Evolutionary conservation across 2,888 invertebrate genomes (phyloP).

Genomic region (Galerucella pusilla): DNA sequence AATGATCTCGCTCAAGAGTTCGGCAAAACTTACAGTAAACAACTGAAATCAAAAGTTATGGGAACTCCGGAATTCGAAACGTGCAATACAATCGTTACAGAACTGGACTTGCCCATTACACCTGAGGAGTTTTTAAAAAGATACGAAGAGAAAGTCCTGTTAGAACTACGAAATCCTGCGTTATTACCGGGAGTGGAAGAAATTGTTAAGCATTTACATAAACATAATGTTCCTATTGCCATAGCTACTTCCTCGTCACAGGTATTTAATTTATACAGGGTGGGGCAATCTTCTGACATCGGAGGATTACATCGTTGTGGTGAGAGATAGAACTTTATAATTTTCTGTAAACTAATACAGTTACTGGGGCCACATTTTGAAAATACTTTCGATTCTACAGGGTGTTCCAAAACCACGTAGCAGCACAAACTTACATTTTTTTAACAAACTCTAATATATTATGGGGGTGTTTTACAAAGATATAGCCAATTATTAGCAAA

Average conservation of each 20-base stretch:
- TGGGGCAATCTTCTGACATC: too few relatives aligned
- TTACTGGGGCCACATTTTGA: too few relatives aligned
- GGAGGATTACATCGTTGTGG: too few relatives aligned
- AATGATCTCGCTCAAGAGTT: constrained; percentile 75
- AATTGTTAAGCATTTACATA: constrained; percentile 67
- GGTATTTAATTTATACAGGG: neutral
- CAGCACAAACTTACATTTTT: too few relatives aligned
- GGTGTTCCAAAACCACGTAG: too few relatives aligned
- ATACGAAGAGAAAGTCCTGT: constrained; percentile 34
- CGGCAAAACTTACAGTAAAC: constrained; percentile 81
- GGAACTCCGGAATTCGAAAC: constrained; percentile 68
- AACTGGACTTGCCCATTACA: constrained; percentile 72
- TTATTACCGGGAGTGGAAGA: constrained; percentile 68
- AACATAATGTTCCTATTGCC: constrained; percentile 73
- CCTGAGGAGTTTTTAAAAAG: constrained; percentile 70
- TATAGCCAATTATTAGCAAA: too few relatives aligned
- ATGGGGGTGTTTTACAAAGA: too few relatives aligned
- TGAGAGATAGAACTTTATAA: too few relatives aligned
- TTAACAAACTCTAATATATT: too few relatives aligned
- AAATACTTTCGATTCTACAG: too few relatives aligned
- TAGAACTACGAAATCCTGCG: constrained; percentile 67
- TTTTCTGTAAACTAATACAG: too few relatives aligned
- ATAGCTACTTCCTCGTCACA: constrained; percentile 75
- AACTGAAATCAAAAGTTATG: constrained; percentile 69
- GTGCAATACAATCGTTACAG: constrained; percentile 67